Base-by-base conservation (phyloP, 92 coral and sea anemone genomes). In the Epizoanthus ramosus region DNA sequence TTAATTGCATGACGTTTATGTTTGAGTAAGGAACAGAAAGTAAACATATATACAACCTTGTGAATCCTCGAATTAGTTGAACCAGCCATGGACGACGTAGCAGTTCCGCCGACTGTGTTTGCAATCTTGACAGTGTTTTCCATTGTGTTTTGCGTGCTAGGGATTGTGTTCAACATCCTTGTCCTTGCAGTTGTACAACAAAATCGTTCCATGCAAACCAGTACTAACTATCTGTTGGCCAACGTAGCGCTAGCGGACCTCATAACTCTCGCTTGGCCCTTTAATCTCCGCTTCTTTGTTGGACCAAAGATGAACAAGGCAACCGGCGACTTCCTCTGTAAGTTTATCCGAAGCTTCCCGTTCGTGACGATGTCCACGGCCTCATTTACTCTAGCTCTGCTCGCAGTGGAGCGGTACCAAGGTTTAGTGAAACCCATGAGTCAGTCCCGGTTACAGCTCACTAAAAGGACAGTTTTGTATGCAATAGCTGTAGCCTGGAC, bases 311-410 rank as follows among this genome's bases (percentile, higher is more conserved):
- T 68, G 2, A 21, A 39, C 73, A 68, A 35, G 7, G 52, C 23
- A 68, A 68, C 73, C 14, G 73, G 73, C 4, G 41, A 68, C 10
- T 68, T 68, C 73, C 50, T 68, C 37, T 68, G 73, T 47, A 68
- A 68, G 52, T 68, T 68, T 68, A 35, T 68, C 53, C 47, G 17
- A 33, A 68, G 15, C 52, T 68, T 68, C 22, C 73, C 73, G 37
- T 68, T 68, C 21, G 73, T 65, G 18, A 19, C 71, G 14, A 65
- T 65, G 71, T 65, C 71, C 8, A 35, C 23, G 45, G 23, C 71
- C 23, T 35, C 45, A 31, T 28, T 65, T 15, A 65, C 71, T 3
- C 45, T 65, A 35, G 45, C 71, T 23, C 9, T 28, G 13, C 31
- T 65, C 17, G 71, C 71, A 5, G 35, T 24, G 3, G 71, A 65